Evolutionary conservation across 1,140 invertebrate species (phyloP).

Genomic region (Arion vulgaris): DNA sequence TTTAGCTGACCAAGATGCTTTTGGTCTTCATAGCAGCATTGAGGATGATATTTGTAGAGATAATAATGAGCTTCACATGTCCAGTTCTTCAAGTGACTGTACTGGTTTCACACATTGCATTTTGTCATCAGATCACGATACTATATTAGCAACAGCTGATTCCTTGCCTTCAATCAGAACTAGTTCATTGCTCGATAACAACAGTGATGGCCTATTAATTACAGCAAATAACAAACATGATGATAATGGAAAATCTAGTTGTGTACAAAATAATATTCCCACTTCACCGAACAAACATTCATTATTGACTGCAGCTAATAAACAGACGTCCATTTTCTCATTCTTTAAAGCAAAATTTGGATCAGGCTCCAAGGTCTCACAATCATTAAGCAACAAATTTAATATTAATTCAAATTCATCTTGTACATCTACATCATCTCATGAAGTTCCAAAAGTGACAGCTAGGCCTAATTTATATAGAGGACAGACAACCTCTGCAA

Average conservation of each 20-base stretch:
- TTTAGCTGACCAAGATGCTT: background rate
- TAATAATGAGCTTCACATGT: background rate
- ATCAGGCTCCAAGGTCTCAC: background rate
- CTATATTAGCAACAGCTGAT: background rate
- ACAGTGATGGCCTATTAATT: too few species aligned
- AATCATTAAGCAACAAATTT: background rate
- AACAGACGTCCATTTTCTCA: conserved; percentile 28
- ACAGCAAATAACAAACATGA: too few species aligned
- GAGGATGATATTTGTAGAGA: background rate
- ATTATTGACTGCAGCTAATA: background rate
- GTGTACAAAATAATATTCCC: background rate
- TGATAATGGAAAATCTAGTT: background rate
- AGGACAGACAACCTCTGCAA: background rate
- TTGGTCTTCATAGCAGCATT: background rate
- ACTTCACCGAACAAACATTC: background rate
- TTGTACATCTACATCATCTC: background rate
- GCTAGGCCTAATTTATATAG: background rate
- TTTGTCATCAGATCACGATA: background rate
- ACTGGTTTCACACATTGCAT: background rate
- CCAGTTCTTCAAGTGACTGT: background rate
- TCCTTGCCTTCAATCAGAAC: background rate
- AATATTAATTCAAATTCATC: background rate
- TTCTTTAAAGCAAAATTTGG: conserved; percentile 31
- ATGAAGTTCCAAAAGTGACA: background rate
- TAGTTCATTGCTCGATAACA: background rate